These are phyloP conservation scores for Corydoras maculifer DNA, from an alignment of 2,113 vertebrate genomes.

Conservation along the genomic window DNA sequence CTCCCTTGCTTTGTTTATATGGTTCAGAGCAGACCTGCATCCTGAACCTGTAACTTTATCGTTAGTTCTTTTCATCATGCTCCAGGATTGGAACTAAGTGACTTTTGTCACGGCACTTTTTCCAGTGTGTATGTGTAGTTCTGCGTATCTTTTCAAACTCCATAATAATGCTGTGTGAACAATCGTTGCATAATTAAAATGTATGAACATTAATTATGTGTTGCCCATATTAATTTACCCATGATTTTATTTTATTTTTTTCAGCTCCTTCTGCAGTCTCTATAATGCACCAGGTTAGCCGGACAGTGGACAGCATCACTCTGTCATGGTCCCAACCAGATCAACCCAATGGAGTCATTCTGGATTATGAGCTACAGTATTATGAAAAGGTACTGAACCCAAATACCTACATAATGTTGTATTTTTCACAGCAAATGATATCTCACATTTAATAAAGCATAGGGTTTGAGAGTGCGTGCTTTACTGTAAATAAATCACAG, in stretches of 20 bases:
- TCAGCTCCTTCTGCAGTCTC: constrained; percentile 90
- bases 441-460: too few relatives aligned
- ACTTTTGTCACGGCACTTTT: constrained; percentile 4
- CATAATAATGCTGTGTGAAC: constrained; percentile 1
- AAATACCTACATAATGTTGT: neutral
- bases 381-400: constrained; percentile 84
- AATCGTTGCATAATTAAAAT: neutral
- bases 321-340: constrained; percentile 97
- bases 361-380: constrained; percentile 94
- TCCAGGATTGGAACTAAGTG: constrained; percentile 6
- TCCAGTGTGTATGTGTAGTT: constrained; percentile 25
- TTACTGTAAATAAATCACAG: too few relatives aligned
- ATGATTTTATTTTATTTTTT: constrained; percentile 46
- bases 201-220: constrained; percentile 12
- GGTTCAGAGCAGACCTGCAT: constrained; percentile 41
- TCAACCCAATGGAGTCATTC: constrained; percentile 94
- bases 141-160: constrained; percentile 5
- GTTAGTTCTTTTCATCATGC: constrained; percentile 27
- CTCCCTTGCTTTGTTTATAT: constrained; percentile 42
- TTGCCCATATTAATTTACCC: neutral
- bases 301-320: constrained; percentile 91
- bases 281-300: constrained; percentile 97
- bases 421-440: neutral
- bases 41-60: constrained; percentile 36
- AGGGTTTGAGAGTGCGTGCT: too few relatives aligned